These are phyloP conservation scores for Sylvicapra grimmia DNA, from an alignment of 2,113 vertebrate species.

Conservation along the genomic window DNA sequence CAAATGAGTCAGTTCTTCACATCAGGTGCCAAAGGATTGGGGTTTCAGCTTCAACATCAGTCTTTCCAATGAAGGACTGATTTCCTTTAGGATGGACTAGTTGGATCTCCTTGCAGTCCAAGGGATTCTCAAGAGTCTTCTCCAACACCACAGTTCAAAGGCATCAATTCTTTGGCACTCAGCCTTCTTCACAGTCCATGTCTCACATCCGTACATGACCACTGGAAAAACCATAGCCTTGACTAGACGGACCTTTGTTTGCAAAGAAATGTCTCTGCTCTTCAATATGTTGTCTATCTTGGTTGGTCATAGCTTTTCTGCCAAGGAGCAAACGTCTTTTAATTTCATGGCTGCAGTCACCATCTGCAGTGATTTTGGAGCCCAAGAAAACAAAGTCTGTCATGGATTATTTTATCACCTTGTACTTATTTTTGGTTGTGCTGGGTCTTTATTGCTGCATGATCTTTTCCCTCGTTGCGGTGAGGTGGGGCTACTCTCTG, in stretches of 20 bases:
- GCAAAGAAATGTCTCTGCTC: not conserved
- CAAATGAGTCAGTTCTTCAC: rapidly evolving
- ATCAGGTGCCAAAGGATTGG: not conserved
- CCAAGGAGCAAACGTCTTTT: not conserved
- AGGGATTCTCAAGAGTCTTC: not conserved
- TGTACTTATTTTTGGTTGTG: not conserved
- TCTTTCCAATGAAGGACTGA: not conserved
- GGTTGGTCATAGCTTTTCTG: not conserved
- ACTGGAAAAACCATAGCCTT: not conserved
- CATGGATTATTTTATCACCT: not conserved
- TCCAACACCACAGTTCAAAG: not conserved
- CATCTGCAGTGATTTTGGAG: not conserved
- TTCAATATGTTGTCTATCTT: not conserved
- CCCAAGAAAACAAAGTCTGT: not conserved
- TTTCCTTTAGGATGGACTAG: not conserved
- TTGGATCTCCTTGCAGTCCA: not conserved
- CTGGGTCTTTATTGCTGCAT: not conserved
- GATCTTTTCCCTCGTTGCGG: rapidly evolving
- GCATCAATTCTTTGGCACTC: rapidly evolving
- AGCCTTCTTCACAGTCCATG: not conserved
- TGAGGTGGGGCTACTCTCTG: rapidly evolving
- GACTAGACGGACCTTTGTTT: rapidly evolving
- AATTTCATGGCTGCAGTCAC: not conserved
- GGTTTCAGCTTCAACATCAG: not conserved
- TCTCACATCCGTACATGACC: not conserved